Base-by-base conservation (phyloP, 2,113 vertebrate species). In the Oryzias curvinotus region DNA sequence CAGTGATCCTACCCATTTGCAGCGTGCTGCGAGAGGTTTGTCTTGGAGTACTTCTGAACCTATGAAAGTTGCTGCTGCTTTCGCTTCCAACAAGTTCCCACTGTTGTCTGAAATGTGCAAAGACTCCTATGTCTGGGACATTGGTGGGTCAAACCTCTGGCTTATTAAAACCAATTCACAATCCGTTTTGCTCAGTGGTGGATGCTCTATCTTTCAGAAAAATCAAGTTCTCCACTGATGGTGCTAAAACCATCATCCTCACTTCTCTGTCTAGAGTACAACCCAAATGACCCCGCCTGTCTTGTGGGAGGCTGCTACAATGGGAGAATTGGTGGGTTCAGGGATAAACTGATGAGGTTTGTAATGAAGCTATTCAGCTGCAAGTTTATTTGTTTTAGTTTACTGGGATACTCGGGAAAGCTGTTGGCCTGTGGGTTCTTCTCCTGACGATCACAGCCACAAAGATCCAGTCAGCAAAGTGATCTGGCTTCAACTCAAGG, bases 331-430 rank as follows among this genome's bases (percentile, higher is more conserved):
- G 93, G 97, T 99, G 81, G 86, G 94, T 81, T 15, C 30, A 36
- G 30, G 30, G 2, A 8, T 36, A 36, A 7, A 36, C 30, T 36
- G 30, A 36, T 10, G 7, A 49, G 43, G 13, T 13, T 8, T 55
- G 15, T 68, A 3, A 18, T 2, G 0, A 62, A 41, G 17, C 48
- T 14, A 17, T 17, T 18, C 2, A 67, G 18, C 5, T 41, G 21
- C 49, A 4, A n/a, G 3, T 72, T 44, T 52, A 10, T 52, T 73
- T 83, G 61, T 71, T 65, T 81, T 71, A 99, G 97, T 85, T 13
- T 97, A 91, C 65, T 98, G 96, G 97, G 97, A 99, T 90, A 97
- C 93, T 3, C 88, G 96, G 15, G 96, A 94, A 77, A 96, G 97
- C 54, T 88, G 91, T 47, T 88, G 93, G 75, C 93, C 96, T 0